Evolutionary conservation across 1,140 invertebrate species (phyloP), one percentile per base, ranked within the genome.

Genomic region (Phenacoccus solenopsis): DNA sequence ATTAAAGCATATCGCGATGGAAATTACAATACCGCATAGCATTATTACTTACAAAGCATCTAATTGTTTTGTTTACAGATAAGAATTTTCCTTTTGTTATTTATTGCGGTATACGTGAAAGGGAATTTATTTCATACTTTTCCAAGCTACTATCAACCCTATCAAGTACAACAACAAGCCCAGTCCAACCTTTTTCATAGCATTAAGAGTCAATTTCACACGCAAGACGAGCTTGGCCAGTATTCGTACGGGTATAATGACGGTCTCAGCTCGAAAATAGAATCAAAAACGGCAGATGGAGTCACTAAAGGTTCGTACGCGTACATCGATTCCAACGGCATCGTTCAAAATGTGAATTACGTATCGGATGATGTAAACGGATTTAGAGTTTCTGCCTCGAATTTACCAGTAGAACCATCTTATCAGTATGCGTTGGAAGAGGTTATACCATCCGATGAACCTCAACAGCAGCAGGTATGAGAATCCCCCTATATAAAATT

Each of bases 161-260:
- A 25, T 24, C 20, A 10, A 72, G 59, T 70, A 70, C 67, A 12
- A 27, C 73, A 2, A 67, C 75, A 5, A 25, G 73, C 24, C 59
- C n/a, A n/a, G n/a, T n/a, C n/a, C n/a, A 73, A 16, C 56, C 72
- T 4, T 71, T 74, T 32, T 76, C 64, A 75, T 70, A 72, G 77
- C 22, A 59, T 79, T 28, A 76, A 79, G 16, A 76, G 76, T 28
- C 80, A 83, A 69, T 80, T 80, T 73, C 82, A 87, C 75, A 81
- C 83, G 32, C 85, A 88, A 77, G 85, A 88, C 75, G 83, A 82
- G 1, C 77, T 84, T 28, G 86, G 86, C 1, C 84, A 84, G 73
- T 83, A 83, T 75, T 80, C 81, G 71, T 89, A 87, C 76, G 87
- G 86, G 25, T 89, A 89, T 74, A 77, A 82, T 5, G 86, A 85